Conservation (phyloP, 2,113 vertebrate species). For the Indri indri region DNA sequence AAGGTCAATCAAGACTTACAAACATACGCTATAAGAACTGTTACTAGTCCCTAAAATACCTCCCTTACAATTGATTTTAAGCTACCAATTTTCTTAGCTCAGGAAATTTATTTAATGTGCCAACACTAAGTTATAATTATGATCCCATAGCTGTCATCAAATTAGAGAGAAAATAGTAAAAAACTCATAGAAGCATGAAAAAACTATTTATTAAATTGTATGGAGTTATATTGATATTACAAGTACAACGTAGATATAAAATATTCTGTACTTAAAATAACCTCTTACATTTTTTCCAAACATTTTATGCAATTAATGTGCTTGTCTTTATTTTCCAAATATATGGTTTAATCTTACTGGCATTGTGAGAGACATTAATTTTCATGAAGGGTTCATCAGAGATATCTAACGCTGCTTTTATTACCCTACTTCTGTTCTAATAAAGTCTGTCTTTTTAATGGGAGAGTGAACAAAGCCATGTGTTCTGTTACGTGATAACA, state of each 20-base stretch:
- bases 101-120: not conserved
- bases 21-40: not conserved
- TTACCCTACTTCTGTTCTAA: not conserved
- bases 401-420: not conserved
- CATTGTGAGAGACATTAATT: not conserved
- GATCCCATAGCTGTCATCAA: not conserved
- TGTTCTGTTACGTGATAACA: not conserved
- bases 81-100: not conserved
- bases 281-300: not conserved
- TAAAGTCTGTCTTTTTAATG: conserved; percentile 7
- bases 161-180: not conserved
- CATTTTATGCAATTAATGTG: not conserved
- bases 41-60: not conserved
- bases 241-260: not conserved
- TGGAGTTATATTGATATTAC: not conserved
- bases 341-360: not conserved
- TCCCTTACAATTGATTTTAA: not conserved
- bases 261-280: conserved; percentile 6
- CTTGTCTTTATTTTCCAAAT: not conserved
- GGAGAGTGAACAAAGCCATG: not conserved
- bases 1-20: not conserved
- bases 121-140: not conserved
- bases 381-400: not conserved
- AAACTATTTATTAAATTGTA: not conserved
- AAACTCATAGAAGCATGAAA: not conserved